Conservation (phyloP, 2,113 vertebrate species). For the Crocuta crocuta region DNA sequence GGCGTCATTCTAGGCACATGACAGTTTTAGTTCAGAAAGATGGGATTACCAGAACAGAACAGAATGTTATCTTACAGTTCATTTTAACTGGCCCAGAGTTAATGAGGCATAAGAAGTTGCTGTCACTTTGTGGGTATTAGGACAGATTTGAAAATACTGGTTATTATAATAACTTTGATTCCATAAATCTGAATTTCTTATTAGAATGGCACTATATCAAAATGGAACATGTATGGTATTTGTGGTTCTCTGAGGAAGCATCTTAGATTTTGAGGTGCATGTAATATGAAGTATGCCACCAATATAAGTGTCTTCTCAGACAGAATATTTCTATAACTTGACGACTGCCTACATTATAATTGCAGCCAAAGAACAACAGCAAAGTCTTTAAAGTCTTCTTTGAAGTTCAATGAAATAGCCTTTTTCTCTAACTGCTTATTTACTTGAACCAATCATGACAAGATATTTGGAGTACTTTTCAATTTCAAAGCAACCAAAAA, state of each 20-base stretch:
- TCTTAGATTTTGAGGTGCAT: background rate
- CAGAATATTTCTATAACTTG: background rate
- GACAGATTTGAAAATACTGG: slow-evolving; percentile 10
- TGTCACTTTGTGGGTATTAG: background rate
- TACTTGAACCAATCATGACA: background rate
- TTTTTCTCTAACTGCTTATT: slow-evolving; percentile 37
- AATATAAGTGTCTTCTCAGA: background rate
- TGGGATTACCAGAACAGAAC: background rate
- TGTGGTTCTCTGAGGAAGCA: background rate
- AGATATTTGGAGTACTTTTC: background rate
- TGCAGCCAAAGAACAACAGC: background rate
- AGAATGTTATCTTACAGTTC: background rate
- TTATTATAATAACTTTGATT: background rate
- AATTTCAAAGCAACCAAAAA: slow-evolving; percentile 34
- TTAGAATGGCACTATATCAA: background rate
- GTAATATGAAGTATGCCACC: background rate
- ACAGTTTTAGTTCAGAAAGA: background rate
- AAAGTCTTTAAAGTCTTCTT: slow-evolving; percentile 34
- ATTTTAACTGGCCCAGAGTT: background rate
- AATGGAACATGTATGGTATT: background rate
- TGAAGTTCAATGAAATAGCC: background rate
- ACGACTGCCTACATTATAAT: background rate
- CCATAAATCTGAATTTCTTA: background rate
- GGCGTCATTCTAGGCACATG: background rate
- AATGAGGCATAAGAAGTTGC: background rate